Evolutionary conservation across 35 echinoderm and acorn worm genomes (phyloP).

Genomic region (Patiria miniata): DNA sequence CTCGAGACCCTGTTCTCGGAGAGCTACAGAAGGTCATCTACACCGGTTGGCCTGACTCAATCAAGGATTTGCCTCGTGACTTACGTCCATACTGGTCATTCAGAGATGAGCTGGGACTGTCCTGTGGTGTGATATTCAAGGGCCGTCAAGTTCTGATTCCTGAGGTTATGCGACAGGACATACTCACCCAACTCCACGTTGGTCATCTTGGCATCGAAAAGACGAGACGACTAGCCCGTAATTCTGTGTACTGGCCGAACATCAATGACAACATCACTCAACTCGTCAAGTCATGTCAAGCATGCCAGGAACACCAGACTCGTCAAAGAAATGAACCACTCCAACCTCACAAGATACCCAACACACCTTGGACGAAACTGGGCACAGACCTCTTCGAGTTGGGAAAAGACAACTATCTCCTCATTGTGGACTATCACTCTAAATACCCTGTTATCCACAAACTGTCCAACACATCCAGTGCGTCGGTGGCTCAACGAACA

Average conservation of each 20-base stretch:
- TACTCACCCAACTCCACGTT: constrained; percentile 48
- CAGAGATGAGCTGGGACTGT: constrained; percentile 52
- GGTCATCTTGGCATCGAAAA: constrained; percentile 64
- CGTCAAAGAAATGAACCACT: background rate
- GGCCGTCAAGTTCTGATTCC: constrained; percentile 38
- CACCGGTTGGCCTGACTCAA: constrained; percentile 24
- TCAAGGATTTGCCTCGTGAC: constrained; percentile 14
- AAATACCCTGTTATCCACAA: background rate
- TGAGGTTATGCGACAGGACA: background rate
- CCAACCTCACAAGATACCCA: too few relatives aligned
- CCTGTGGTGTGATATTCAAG: constrained; percentile 57
- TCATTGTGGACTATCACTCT: too few relatives aligned
- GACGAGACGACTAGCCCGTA: background rate
- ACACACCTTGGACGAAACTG: background rate
- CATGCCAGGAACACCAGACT: constrained; percentile 37
- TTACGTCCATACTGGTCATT: constrained; percentile 32
- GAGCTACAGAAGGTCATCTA: constrained; percentile 12
- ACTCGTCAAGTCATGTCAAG: constrained; percentile 36
- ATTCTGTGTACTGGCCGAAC: constrained; percentile 26
- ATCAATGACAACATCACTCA: constrained; percentile 30
- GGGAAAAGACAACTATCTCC: too few relatives aligned
- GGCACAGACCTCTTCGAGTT: too few relatives aligned
- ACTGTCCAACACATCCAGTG: too few relatives aligned
- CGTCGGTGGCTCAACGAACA: too few relatives aligned
- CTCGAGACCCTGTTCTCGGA: constrained; percentile 33